These are phyloP conservation scores for Bombus balteatus DNA, from an alignment of 1,140 invertebrate species.

Conservation along the genomic window DNA sequence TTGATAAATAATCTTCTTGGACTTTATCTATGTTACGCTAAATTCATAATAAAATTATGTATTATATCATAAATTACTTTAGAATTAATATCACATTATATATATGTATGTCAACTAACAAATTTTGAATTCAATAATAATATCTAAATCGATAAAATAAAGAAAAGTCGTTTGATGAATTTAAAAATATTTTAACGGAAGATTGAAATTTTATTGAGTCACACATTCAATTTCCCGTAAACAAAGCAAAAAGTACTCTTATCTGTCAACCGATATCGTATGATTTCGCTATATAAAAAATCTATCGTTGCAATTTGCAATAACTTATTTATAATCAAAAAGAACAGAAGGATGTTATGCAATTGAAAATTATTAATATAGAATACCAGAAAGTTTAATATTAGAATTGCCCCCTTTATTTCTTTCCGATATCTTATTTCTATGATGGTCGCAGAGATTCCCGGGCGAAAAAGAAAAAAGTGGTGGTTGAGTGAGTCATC, in stretches of 20 bases:
- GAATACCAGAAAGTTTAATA: neutral
- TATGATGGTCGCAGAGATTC: constrained; percentile 15
- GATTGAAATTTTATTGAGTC: neutral
- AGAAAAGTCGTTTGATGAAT: neutral
- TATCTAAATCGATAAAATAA: neutral
- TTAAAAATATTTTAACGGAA: neutral
- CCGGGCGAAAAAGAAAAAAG: constrained; percentile 34
- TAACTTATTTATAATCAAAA: no score
- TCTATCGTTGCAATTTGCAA: neutral
- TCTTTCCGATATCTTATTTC: constrained; percentile 12
- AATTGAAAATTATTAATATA: neutral
- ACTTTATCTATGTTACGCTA: no score
- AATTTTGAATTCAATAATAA: neutral
- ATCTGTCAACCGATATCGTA: neutral
- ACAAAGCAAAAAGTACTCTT: neutral
- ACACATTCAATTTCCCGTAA: neutral
- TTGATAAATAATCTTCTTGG: neutral
- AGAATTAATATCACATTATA: neutral
- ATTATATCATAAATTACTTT: neutral
- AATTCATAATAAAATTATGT: neutral
- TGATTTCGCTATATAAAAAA: neutral
- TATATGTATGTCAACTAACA: neutral
- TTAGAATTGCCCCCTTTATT: neutral
- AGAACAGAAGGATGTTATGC: neutral
- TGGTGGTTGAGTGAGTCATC: constrained; percentile 35